Evolutionary conservation across 2,113 vertebrate genomes (phyloP).

Genomic region (Amblyornis subalaris): DNA sequence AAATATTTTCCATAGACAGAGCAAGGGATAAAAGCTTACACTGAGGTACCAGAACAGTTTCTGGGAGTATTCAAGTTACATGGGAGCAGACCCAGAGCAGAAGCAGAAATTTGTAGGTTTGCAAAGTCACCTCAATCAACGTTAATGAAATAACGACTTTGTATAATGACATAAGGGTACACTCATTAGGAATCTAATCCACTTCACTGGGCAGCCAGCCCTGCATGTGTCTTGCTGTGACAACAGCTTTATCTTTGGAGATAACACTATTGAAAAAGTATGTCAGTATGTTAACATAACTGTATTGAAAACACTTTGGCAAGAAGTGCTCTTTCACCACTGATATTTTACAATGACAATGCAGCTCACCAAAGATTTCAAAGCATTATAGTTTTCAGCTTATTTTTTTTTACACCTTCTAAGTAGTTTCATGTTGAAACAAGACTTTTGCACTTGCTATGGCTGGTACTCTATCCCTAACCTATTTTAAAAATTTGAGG

Average conservation of each 20-base stretch:
- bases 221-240: background rate
- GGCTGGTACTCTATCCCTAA: background rate
- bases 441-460: background rate
- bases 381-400: background rate
- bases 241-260: background rate
- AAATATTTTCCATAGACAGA: background rate
- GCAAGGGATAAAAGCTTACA: background rate
- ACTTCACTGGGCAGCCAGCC: background rate
- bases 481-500: background rate
- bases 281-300: background rate
- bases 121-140: background rate
- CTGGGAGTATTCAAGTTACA: background rate
- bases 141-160: background rate
- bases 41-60: background rate
- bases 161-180: background rate
- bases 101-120: background rate
- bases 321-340: background rate
- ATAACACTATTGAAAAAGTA: background rate
- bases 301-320: background rate
- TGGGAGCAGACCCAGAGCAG: background rate
- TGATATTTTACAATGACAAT: background rate
- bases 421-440: background rate
- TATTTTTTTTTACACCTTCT: background rate
- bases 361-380: background rate
- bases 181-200: background rate